Conservation (phyloP, 2,888 invertebrate genomes). For the Macrosiphum euphorbiae region DNA sequence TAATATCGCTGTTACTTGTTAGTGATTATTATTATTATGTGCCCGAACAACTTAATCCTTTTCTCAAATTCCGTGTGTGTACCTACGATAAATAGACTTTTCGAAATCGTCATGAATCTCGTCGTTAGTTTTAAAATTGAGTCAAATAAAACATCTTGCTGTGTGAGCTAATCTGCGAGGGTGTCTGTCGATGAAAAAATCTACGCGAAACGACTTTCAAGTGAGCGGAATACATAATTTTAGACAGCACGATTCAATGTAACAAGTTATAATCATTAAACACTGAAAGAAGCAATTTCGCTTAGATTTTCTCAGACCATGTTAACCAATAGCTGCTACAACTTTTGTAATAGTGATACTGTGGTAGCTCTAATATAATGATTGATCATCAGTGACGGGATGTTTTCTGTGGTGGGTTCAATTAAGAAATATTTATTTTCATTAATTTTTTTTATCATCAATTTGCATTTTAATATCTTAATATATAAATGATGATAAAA, state of each 20-base stretch:
- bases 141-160: neutral
- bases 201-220: accelerated
- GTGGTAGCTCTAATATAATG: neutral
- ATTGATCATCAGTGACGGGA: neutral
- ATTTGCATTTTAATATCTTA: neutral
- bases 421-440: neutral
- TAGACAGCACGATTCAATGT: neutral
- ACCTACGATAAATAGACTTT: neutral
- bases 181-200: neutral
- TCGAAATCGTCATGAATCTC: neutral
- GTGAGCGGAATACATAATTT: neutral
- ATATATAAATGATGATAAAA: neutral
- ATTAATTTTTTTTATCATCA: neutral
- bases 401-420: neutral
- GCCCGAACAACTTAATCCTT: conserved; percentile 11
- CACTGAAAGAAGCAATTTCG: neutral
- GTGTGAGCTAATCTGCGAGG: neutral
- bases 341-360: neutral
- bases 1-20: neutral
- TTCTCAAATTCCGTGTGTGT: neutral
- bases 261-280: neutral
- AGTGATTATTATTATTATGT: neutral
- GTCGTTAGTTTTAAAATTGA: neutral
- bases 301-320: neutral
- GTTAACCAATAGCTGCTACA: neutral